Evolutionary conservation across 1,140 invertebrate species (phyloP), one percentile per base, ranked within the genome.

Genomic region (Chlorops oryzae): DNA sequence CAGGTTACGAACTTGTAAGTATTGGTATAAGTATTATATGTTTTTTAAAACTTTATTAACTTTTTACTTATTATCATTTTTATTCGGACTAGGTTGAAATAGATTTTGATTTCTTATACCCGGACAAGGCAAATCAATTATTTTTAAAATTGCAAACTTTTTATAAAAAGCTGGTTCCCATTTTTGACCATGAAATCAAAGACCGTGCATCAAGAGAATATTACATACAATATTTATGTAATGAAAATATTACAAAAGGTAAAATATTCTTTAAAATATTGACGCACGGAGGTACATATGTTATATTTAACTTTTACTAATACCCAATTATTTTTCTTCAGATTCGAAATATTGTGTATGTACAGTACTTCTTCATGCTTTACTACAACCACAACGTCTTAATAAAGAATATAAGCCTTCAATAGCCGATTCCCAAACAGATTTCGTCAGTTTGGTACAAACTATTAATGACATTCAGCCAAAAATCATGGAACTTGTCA

Each of bases 121-220:
- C 43, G 13, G 27, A n/a, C 1, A 45, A 28, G 15, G 43, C 9
- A 18, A 45, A 45, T 32, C 20, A 10, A 6, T 34, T 45, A 32
- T 45, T 45, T 28, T 17, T 45, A 20, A 32, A 45, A 28, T 34
- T 45, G 28, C 25, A 34, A 32, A 20, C 25, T 34, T 45, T 45
- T 45, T 45, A 45, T 45, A 45, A 32, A 17, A 32, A 32, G 10
- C 20, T 45, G 18, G 25, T 32, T 15, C 10, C 13, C 5, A 27
- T 44, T 27, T 44, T 44, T 44, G 24, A 44, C n/a, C 15, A 24
- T 17, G 42, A 44, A 25, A 44, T 44, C n/a, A 44, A 44, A 25
- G 42, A 44, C 23, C 21, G 21, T 13, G 13, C 42, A 17, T 44
- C 42, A 12, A 44, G 24, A 44, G 42, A 44, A 15, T 27, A 27